Percentiles rank a stretch among this genome's conserved stretches.
phyloP scores from a whole-genome alignment of 1,140 invertebrate species.

The Lethocerus indicus region DNA sequence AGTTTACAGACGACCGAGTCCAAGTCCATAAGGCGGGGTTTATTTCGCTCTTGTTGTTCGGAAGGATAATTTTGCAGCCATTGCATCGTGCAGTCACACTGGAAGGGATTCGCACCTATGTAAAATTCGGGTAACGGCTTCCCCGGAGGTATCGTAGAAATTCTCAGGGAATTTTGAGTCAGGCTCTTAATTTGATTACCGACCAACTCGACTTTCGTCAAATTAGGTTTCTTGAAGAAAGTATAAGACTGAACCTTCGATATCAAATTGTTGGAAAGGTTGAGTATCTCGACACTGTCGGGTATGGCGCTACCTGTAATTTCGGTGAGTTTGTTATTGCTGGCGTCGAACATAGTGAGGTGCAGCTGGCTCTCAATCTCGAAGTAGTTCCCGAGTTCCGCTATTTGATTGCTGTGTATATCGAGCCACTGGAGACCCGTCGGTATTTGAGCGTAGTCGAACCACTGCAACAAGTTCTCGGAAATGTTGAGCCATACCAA shows the following conservation, averaged over 20 bases:
- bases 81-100: conserved; percentile 76
- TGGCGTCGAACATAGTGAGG: conserved; percentile 69
- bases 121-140: conserved; percentile 77
- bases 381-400: conserved; percentile 76
- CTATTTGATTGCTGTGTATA: conserved; percentile 73
- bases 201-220: conserved; percentile 70
- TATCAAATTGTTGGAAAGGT: conserved; percentile 73
- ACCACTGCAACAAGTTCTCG: conserved; percentile 72
- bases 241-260: conserved; percentile 76
- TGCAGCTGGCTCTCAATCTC: conserved; percentile 70
- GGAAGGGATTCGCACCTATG: conserved; percentile 75
- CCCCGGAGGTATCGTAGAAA: conserved; percentile 58
- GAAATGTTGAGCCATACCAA: conserved; percentile 84
- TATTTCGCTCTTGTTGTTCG: conserved; percentile 51
- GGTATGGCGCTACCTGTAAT: conserved; percentile 64
- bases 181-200: conserved; percentile 69
- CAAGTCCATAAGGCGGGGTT: conserved; percentile 72
- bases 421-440: conserved; percentile 77
- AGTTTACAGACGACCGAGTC: conserved; percentile 77
- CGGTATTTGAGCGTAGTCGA: conserved; percentile 83
- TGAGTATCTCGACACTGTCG: conserved; percentile 68
- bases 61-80: conserved; percentile 70
- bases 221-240: conserved; percentile 83
- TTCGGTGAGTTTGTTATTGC: conserved; percentile 67
- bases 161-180: conserved; percentile 68